phyloP scores from a whole-genome alignment of 2,113 vertebrate genomes.

The Istiophorus platypterus region DNA sequence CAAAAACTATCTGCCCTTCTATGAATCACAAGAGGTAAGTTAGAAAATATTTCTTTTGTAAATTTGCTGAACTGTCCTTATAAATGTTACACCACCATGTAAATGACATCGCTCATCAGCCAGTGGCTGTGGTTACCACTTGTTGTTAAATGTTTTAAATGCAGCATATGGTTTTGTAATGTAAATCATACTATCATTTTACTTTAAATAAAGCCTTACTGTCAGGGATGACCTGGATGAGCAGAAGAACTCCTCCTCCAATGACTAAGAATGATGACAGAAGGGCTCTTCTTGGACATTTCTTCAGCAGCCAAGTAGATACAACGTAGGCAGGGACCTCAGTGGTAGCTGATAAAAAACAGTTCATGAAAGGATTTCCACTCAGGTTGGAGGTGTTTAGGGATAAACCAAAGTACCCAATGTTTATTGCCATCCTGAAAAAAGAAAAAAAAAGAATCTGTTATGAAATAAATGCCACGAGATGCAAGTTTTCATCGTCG shows the following conservation, averaged over 20 bases:
- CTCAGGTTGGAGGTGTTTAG: slow-evolving; percentile 93
- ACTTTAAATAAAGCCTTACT: slow-evolving; percentile 46
- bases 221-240: slow-evolving; percentile 91
- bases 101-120: too few relatives aligned
- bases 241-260: slow-evolving; percentile 92
- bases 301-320: slow-evolving; percentile 87
- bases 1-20: too few relatives aligned
- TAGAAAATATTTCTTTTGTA: too few relatives aligned
- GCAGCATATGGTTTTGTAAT: background rate
- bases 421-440: slow-evolving; percentile 83
- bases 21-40: too few relatives aligned
- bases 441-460: background rate
- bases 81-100: too few relatives aligned
- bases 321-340: slow-evolving; percentile 92
- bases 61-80: too few relatives aligned
- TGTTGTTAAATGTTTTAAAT: background rate
- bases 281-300: slow-evolving; percentile 86
- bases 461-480: background rate
- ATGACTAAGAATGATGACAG: slow-evolving; percentile 87
- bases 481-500: background rate
- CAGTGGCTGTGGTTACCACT: background rate
- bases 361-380: slow-evolving; percentile 91
- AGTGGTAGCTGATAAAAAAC: slow-evolving; percentile 88
- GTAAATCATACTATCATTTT: background rate
- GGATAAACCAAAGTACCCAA: slow-evolving; percentile 95